phyloP scores from a whole-genome alignment of 2,888 invertebrate genomes.

The Volucella inflata region DNA sequence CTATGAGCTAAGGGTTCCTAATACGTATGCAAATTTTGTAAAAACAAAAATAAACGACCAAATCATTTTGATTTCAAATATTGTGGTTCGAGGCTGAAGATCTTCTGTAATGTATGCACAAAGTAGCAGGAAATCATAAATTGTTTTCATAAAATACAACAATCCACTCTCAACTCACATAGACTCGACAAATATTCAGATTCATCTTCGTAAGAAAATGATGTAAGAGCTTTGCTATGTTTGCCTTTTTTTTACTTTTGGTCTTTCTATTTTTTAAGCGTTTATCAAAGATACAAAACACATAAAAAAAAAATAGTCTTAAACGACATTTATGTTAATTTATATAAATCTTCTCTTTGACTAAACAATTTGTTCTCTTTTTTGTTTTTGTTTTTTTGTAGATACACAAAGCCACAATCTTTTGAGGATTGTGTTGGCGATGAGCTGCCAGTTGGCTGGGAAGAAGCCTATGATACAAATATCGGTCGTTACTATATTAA shows the following conservation, averaged over 20 bases:
- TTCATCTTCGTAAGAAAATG: conserved; percentile 15
- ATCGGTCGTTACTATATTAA: conserved; percentile 98
- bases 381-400: conserved; percentile 87
- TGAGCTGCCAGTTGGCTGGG: conserved; percentile 98
- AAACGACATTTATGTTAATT: background rate
- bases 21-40: conserved; percentile 41
- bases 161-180: background rate
- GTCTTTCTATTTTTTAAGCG: background rate
- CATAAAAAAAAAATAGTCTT: background rate
- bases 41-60: background rate
- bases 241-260: background rate
- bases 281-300: background rate
- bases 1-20: background rate
- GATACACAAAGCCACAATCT: conserved; percentile 97
- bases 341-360: background rate
- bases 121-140: conserved; percentile 56
- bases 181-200: conserved; percentile 42
- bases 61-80: conserved; percentile 30
- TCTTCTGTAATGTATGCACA: conserved; percentile 25
- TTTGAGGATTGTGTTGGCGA: conserved; percentile 99
- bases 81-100: conserved; percentile 5
- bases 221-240: conserved; percentile 36
- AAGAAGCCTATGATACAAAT: conserved; percentile 96
- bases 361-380: conserved; percentile 1
- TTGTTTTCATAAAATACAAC: conserved; percentile 21